phyloP scores from a whole-genome alignment of 2,888 invertebrate genomes.

The Epistrophe eligans region DNA sequence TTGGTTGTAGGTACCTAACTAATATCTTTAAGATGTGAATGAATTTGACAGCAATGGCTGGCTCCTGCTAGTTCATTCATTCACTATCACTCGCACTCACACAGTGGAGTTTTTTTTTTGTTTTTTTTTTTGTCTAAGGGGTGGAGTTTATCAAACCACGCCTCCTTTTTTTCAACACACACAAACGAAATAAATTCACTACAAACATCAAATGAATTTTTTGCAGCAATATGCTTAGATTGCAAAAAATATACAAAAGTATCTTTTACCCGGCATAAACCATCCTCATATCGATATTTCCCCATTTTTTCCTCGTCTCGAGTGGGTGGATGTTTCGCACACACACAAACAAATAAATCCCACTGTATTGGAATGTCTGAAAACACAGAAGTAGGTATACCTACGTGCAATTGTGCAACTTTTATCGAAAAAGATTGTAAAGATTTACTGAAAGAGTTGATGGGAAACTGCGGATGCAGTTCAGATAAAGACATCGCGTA shows the following conservation, averaged over 20 bases:
- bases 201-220: slow-evolving; percentile 31
- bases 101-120: background rate
- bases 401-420: slow-evolving; percentile 70
- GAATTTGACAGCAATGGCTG: slow-evolving; percentile 72
- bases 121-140: background rate
- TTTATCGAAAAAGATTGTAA: slow-evolving; percentile 73
- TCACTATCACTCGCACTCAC: slow-evolving; percentile 28
- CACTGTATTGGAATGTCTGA: slow-evolving; percentile 31
- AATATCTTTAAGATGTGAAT: background rate
- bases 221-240: slow-evolving; percentile 6
- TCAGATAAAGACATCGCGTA: slow-evolving; percentile 75
- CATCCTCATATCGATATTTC: slow-evolving; percentile 59
- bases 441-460: slow-evolving; percentile 76
- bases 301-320: slow-evolving; percentile 18
- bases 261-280: slow-evolving; percentile 43
- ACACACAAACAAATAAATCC: slow-evolving; percentile 29
- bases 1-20: background rate
- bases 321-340: slow-evolving; percentile 58
- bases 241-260: slow-evolving; percentile 62
- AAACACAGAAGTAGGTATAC: background rate
- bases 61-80: slow-evolving; percentile 34
- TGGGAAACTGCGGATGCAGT: slow-evolving; percentile 76
- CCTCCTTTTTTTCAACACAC: background rate
- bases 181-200: background rate
- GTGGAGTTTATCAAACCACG: slow-evolving; percentile 62